Conservation (phyloP, 2,113 vertebrate species). For the Suncus etruscus region DNA sequence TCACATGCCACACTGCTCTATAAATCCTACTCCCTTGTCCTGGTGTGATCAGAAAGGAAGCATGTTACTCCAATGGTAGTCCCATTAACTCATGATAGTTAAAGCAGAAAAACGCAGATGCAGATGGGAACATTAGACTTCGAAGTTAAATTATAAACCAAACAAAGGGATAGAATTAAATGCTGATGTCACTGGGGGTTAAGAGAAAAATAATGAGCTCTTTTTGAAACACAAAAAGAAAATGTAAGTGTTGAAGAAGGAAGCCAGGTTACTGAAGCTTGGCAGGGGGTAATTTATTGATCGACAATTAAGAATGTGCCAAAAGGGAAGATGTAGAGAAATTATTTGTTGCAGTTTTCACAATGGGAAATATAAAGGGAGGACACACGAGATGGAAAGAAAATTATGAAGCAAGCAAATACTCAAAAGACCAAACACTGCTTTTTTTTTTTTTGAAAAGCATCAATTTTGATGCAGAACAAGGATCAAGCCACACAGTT, state of each 20-base stretch:
- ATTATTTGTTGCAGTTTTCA: conserved; percentile 62
- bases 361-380: conserved; percentile 51
- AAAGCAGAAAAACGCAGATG: conserved; percentile 41
- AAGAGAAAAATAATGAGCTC: conserved; percentile 70
- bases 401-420: conserved; percentile 47
- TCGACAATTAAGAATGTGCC: conserved; percentile 62
- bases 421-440: conserved; percentile 52
- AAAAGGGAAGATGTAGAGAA: conserved; percentile 53
- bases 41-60: conserved; percentile 20
- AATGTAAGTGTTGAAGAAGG: conserved; percentile 29
- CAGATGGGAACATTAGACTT: conserved; percentile 1
- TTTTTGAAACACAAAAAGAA: conserved; percentile 64
- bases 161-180: conserved; percentile 54
- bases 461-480: background rate
- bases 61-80: background rate
- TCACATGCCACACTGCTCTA: background rate
- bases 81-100: conserved; percentile 35
- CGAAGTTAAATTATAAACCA: conserved; percentile 65
- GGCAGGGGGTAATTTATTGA: conserved; percentile 76
- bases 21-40: background rate
- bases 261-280: conserved; percentile 56
- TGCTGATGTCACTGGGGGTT: conserved; percentile 38
- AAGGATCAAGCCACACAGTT: background rate
- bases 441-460: background rate
- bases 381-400: conserved; percentile 45